Base-by-base conservation (phyloP, 1,140 invertebrate genomes). In the Gonioctena quinquepunctata region DNA sequence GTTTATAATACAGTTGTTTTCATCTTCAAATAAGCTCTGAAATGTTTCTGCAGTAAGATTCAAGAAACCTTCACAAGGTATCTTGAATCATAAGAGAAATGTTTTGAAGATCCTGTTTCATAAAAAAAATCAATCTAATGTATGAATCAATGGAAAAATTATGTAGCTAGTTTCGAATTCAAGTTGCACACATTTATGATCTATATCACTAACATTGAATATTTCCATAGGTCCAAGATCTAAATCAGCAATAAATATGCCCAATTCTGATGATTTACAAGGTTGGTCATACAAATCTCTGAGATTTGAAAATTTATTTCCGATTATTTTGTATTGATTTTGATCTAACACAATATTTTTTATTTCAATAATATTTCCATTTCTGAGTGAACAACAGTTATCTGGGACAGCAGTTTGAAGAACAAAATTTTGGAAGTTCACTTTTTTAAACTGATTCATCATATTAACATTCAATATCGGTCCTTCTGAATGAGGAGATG, bases 111-210 rank as follows among this genome's bases (percentile, higher is more conserved):
- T 54, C 18, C 50, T 54, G 50, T 54, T 54, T 54, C 50, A 54
- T 54, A 11, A 54, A 54, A n/a, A 54, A n/a, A 54, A 18, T 42
- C 33, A 54, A 54, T 54, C 11, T 22, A 18, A 54, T 54, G 50
- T 11, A 54, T 54, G 50, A 11, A 54, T n/a, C 6, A 54, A 54
- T n/a, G 50, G 50, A 54, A 54, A 54, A n/a, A 54, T 54, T n/a
- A 54, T 18, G 18, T 54, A 54, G 50, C 18, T 18, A 54, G 2
- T 54, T 54, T 54, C 18, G 18, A 54, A 54, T 54, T 54, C 11
- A 13, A 60, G 57, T 28, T 60, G 2, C 16, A 60, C 57, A 60
- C 57, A 60, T 28, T 60, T 60, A 28, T 26, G 18, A 22, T 11
- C 57, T n/a, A 28, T 28, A 26, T 60, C 1, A 3, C 18, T 3